Conservation (phyloP, 2,797 vertebrate genomes). For the Tiaroga cobitis region DNA sequence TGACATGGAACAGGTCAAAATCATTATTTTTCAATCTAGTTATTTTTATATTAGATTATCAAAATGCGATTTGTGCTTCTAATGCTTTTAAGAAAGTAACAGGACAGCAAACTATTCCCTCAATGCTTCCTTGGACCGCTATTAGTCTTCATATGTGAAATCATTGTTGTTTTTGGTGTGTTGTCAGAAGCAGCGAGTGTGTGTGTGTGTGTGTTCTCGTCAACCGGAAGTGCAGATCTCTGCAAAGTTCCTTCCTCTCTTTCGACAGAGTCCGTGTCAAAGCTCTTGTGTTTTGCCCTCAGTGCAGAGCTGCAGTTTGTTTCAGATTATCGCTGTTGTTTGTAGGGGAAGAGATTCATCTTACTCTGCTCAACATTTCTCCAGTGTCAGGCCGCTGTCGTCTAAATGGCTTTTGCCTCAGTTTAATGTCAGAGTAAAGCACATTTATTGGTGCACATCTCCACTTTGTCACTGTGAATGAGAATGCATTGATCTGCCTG, state of each 20-base stretch:
- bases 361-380: conserved; percentile 61
- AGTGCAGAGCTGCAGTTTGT: conserved; percentile 46
- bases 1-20: background rate
- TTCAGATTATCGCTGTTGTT: conserved; percentile 59
- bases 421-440: conserved; percentile 41
- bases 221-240: conserved; percentile 79
- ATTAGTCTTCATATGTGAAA: background rate
- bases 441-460: conserved; percentile 56
- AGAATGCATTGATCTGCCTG: conserved; percentile 62
- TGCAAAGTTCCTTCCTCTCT: conserved; percentile 72
- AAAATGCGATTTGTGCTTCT: background rate
- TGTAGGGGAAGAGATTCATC: conserved; percentile 49
- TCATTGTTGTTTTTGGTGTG: conserved; percentile 17
- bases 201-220: conserved; percentile 66
- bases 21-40: background rate
- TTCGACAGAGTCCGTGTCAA: conserved; percentile 26
- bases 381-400: conserved; percentile 61
- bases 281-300: conserved; percentile 9
- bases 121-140: background rate
- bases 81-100: background rate
- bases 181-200: conserved; percentile 9
- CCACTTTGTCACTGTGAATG: conserved; percentile 35
- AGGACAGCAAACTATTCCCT: background rate
- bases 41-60: background rate
- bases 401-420: conserved; percentile 49